These are phyloP conservation scores for Sarcophaga carnaria DNA, from an alignment of 2,888 invertebrate species.

Conservation along the genomic window DNA sequence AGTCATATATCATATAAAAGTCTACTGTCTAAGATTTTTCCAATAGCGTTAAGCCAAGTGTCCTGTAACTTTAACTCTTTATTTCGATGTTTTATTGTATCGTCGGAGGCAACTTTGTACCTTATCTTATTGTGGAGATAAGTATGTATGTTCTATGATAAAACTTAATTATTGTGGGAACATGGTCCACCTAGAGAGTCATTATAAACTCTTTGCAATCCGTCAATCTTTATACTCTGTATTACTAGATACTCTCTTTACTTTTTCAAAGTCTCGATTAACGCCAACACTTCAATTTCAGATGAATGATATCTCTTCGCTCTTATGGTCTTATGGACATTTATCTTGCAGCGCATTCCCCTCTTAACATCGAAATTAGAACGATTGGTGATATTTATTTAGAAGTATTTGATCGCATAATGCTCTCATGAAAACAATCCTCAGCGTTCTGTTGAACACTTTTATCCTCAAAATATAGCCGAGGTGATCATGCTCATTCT, in stretches of 20 bases:
- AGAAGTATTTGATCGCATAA: no score
- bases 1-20: not conserved
- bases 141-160: not conserved
- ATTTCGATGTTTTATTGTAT: no score
- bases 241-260: slow-evolving; percentile 1
- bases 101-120: not conserved
- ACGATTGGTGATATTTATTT: not conserved
- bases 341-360: slow-evolving; percentile 54
- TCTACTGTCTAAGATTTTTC: not conserved
- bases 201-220: not conserved
- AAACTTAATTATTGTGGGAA: not conserved
- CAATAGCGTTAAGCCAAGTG: not conserved
- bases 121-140: not conserved
- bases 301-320: slow-evolving; percentile 43
- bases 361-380: slow-evolving; percentile 54
- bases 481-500: not conserved
- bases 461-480: slow-evolving; percentile 58
- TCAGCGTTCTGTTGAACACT: slow-evolving; percentile 25
- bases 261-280: slow-evolving; percentile 21
- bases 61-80: no score
- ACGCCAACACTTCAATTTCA: slow-evolving; percentile 34
- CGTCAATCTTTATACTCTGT: not conserved
- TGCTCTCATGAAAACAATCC: no score
- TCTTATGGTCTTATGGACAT: slow-evolving; percentile 5
- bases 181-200: not conserved